Conservation (phyloP, 64 coral and sea anemone species). For the Acropora yongei region DNA sequence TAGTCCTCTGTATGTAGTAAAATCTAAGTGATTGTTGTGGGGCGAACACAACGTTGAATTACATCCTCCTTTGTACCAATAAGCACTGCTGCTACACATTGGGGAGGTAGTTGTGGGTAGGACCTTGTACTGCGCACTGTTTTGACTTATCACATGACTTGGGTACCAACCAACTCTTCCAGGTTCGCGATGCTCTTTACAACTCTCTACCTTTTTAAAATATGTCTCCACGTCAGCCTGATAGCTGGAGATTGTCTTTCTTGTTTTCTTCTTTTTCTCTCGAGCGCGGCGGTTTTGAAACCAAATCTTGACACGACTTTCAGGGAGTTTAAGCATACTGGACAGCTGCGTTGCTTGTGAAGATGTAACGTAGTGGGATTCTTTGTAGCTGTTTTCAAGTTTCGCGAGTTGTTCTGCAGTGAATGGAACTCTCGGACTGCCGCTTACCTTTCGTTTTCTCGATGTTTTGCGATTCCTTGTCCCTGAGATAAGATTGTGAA, state of each 20-base stretch:
- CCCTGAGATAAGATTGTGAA: slow-evolving; percentile 25
- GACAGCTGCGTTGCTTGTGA: slow-evolving; percentile 12
- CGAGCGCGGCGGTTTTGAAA: slow-evolving; percentile 35
- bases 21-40: neutral
- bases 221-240: neutral
- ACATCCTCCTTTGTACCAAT: neutral
- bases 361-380: slow-evolving; percentile 11
- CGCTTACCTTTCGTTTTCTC: slow-evolving; percentile 17
- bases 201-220: neutral
- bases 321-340: neutral
- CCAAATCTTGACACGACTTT: slow-evolving; percentile 49
- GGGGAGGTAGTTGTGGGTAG: neutral
- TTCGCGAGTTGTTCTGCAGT: slow-evolving; percentile 24
- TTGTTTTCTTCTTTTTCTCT: slow-evolving; percentile 28
- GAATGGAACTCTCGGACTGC: slow-evolving; percentile 20
- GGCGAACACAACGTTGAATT: neutral
- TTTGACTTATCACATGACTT: neutral
- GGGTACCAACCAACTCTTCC: neutral
- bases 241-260: neutral
- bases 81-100: neutral
- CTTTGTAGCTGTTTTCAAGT: slow-evolving; percentile 24
- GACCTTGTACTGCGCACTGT: neutral
- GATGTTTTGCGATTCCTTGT: slow-evolving; percentile 27
- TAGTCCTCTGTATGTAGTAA: neutral
- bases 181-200: neutral